Base-by-base conservation (phyloP, 2,113 vertebrate genomes). In the Stegastes partitus region DNA sequence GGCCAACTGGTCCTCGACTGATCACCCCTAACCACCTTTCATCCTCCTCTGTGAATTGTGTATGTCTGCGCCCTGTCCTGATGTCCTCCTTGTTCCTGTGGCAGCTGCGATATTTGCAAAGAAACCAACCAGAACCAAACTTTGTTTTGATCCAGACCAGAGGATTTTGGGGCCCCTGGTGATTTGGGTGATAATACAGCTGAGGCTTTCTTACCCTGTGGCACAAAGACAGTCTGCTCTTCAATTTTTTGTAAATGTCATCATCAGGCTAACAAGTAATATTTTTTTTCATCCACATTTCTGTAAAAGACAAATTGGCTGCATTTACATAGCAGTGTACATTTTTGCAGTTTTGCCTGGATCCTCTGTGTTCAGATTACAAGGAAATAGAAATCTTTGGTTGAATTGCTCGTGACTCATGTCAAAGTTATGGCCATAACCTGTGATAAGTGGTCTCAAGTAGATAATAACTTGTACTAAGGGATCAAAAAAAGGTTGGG, bases 351-450 rank as follows among this genome's bases (percentile, higher is more conserved):
- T 39, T 39, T 39, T 12, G 39, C 12, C 39, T 42, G 2, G 39
- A 42, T 42, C 12, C 11, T 15, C 39, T 42, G 11, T 42, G 39
- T 42, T 42, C 12, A 42, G 15, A 42, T 42, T 3, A 31, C 21
- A 37, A 65, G 26, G 18, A 71, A 65, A 45, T n/a, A 25, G 72
- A 22, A 55, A 11, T 61, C 79, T 79, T 76, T 82, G 70, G 82
- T 82, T 65, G 26, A 15, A 15, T 12, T 42, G 12, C 39, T 42
- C 39, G 15, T 8, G 10, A 42, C 12, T 42, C 39, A 8, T 42
- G 39, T 14, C 39, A 65, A 72, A 21, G 55, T 26, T 26, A 54
- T 62, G 65, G 53, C 51, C 49, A 22, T 22, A 37, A 50, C 34
- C 62, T 53, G 45, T 28, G 26, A 47, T 4, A 42, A 55, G 18